Conservation (phyloP, 2,888 invertebrate genomes). For the Molorchus minor region DNA sequence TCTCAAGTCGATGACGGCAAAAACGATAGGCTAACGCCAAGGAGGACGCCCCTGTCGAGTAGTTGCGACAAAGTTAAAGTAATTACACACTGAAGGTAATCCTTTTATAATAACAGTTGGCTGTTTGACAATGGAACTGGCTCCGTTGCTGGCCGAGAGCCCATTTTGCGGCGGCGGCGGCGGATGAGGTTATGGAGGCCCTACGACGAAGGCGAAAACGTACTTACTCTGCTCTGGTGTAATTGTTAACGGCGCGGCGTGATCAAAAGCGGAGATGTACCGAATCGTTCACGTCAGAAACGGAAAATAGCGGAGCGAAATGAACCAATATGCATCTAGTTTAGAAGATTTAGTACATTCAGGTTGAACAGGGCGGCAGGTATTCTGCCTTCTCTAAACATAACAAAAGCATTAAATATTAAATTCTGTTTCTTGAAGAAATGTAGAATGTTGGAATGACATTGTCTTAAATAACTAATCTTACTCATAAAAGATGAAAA, state of each 20-base stretch:
- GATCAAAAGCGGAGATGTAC: background rate
- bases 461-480: too few relatives aligned
- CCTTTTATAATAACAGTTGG: conserved; percentile 57
- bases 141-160: conserved; percentile 33
- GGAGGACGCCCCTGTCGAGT: conserved; percentile 4
- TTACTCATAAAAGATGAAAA: too few relatives aligned
- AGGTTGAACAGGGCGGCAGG: too few relatives aligned
- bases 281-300: background rate
- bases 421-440: too few relatives aligned
- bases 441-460: too few relatives aligned
- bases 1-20: background rate
- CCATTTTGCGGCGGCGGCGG: conserved; percentile 27
- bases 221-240: conserved; percentile 23
- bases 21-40: background rate
- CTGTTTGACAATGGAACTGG: conserved; percentile 56
- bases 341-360: too few relatives aligned
- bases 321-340: too few relatives aligned
- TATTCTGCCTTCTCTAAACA: too few relatives aligned
- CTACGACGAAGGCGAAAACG: conserved; percentile 33
- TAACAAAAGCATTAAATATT: too few relatives aligned
- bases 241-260: conserved; percentile 31
- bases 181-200: conserved; percentile 28
- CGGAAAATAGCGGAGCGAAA: too few relatives aligned
- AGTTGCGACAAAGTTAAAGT: conserved; percentile 47
- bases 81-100: conserved; percentile 59